Percentiles rank a stretch among this genome's conserved stretches.
These are phyloP conservation scores for Callospermophilus lateralis DNA, from an alignment of 2,113 vertebrate species.

Conservation along the genomic window DNA sequence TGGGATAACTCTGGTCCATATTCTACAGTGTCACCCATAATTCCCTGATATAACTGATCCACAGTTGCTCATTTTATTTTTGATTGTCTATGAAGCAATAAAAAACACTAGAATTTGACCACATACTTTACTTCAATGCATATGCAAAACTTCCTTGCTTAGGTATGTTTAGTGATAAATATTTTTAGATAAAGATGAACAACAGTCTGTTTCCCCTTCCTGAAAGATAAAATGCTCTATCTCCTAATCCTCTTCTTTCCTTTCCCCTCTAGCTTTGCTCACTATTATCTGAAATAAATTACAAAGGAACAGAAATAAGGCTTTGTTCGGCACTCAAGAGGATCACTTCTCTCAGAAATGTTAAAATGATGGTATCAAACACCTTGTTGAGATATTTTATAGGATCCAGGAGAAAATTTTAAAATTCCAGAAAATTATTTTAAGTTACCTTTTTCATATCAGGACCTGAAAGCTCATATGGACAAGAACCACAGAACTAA, in stretches of 20 bases:
- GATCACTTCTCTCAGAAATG: background rate
- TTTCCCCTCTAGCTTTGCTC: background rate
- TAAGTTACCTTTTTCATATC: constrained; percentile 14
- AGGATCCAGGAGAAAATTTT: background rate
- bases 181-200: background rate
- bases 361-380: background rate
- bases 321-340: background rate
- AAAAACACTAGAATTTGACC: background rate
- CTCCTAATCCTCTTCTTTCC: background rate
- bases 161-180: background rate
- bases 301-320: background rate
- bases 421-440: constrained; percentile 4
- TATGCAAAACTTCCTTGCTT: background rate
- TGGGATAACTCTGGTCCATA: background rate
- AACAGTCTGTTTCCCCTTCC: background rate
- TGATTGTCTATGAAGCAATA: background rate
- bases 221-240: background rate
- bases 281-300: background rate
- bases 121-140: background rate
- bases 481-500: background rate
- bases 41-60: background rate
- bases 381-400: background rate
- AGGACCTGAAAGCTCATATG: background rate
- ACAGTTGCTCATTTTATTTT: background rate
- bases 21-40: background rate